These are phyloP conservation scores for Sycobia sp. DNA, from an alignment of 1,140 invertebrate genomes.

Conservation along the genomic window DNA sequence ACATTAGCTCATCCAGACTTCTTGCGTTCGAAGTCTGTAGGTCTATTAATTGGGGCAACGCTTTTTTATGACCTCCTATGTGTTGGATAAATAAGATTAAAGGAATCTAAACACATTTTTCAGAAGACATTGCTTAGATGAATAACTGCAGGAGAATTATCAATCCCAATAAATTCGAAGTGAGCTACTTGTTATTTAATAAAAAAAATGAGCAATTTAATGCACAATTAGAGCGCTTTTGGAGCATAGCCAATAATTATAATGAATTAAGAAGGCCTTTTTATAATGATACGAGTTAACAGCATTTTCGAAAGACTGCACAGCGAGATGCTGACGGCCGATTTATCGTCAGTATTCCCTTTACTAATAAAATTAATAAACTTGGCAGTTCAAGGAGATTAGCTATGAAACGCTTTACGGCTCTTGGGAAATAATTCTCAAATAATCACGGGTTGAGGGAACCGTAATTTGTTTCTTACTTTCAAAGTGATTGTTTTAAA, in stretches of 20 bases:
- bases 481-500: too few relatives aligned
- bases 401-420: background rate
- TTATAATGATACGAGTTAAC: background rate
- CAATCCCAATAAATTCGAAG: constrained; percentile 10
- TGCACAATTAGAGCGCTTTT: background rate
- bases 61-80: constrained; percentile 42
- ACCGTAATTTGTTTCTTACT: too few relatives aligned
- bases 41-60: constrained; percentile 43
- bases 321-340: background rate
- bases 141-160: constrained; percentile 37
- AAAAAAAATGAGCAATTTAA: background rate
- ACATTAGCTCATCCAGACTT: constrained; percentile 44
- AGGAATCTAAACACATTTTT: constrained; percentile 24
- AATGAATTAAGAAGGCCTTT: background rate
- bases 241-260: constrained; percentile 2
- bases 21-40: constrained; percentile 37
- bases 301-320: background rate
- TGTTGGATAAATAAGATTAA: constrained; percentile 18
- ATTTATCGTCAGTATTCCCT: background rate
- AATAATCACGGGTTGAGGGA: background rate
- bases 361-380: background rate
- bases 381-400: background rate
- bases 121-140: constrained; percentile 43
- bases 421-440: background rate
- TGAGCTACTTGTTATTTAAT: constrained; percentile 8